These are phyloP conservation scores for Falcunculus frontatus DNA, from an alignment of 2,113 vertebrate species.

Conservation along the genomic window DNA sequence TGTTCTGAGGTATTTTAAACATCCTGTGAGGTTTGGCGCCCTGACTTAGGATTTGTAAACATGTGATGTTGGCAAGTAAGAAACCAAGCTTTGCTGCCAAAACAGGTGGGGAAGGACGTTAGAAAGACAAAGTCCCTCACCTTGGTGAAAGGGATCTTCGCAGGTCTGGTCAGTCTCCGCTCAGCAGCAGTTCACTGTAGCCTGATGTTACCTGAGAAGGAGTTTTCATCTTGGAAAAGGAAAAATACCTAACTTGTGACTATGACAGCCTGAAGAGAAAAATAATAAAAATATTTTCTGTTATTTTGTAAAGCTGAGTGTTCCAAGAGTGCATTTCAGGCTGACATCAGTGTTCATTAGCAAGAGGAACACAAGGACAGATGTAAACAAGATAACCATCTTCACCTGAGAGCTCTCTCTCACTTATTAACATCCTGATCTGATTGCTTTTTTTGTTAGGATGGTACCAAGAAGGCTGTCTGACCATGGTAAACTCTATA, in stretches of 20 bases:
- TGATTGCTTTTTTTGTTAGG: neutral
- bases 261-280: neutral
- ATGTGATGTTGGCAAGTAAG: neutral
- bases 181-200: neutral
- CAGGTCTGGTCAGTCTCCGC: neutral
- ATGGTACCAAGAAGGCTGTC: neutral
- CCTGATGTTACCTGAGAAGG: neutral
- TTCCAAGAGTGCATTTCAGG: neutral
- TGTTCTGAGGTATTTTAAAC: slow-evolving; percentile 5
- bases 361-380: neutral
- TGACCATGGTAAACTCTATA: neutral
- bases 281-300: neutral
- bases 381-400: neutral
- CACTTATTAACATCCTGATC: neutral
- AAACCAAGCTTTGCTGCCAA: neutral
- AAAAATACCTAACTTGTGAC: neutral
- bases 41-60: neutral
- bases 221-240: neutral
- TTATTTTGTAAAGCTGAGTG: neutral
- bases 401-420: neutral
- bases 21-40: neutral
- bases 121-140: neutral
- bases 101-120: neutral
- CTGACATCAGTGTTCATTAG: neutral
- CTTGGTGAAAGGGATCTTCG: neutral